A percentile compares a stretch with the other conserved stretches of the same genome.
These are phyloP conservation scores for Hedya salicella DNA, from an alignment of 2,888 invertebrate genomes.

Conservation along the genomic window DNA sequence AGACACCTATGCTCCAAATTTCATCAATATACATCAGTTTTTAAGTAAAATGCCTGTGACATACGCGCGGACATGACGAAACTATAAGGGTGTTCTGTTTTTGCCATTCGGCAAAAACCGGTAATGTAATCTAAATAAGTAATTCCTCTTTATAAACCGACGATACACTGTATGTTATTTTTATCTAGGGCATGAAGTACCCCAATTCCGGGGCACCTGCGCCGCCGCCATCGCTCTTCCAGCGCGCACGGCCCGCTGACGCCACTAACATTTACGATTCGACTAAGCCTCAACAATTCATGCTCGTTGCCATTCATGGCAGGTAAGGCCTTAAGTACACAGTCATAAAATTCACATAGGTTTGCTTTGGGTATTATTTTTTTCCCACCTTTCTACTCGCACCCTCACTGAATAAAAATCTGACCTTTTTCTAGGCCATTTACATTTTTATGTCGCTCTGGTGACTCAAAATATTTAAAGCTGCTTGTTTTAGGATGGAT, in stretches of 20 bases:
- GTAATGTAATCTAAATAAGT: too few relatives aligned
- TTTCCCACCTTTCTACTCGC: slow-evolving; percentile 22
- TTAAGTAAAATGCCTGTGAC: too few relatives aligned
- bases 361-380: slow-evolving; percentile 36
- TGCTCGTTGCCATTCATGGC: slow-evolving; percentile 38
- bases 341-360: slow-evolving; percentile 39
- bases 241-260: slow-evolving; percentile 17
- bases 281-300: slow-evolving; percentile 30
- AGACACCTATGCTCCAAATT: too few relatives aligned
- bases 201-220: slow-evolving; percentile 14
- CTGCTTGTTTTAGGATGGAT: slow-evolving; percentile 13
- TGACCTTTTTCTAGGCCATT: slow-evolving; percentile 34
- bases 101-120: too few relatives aligned
- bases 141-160: not conserved
- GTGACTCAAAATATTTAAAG: slow-evolving; percentile 2
- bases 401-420: slow-evolving; percentile 39
- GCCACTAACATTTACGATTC: slow-evolving; percentile 19
- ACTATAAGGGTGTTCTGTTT: too few relatives aligned
- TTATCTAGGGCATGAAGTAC: slow-evolving; percentile 8
- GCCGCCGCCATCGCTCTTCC: slow-evolving; percentile 16
- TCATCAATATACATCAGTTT: too few relatives aligned
- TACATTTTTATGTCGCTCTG: slow-evolving; percentile 33
- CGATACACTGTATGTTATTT: not conserved
- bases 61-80: too few relatives aligned
- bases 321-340: slow-evolving; percentile 37